Base-by-base conservation (phyloP, 2,797 vertebrate genomes). In the Channa striata region DNA sequence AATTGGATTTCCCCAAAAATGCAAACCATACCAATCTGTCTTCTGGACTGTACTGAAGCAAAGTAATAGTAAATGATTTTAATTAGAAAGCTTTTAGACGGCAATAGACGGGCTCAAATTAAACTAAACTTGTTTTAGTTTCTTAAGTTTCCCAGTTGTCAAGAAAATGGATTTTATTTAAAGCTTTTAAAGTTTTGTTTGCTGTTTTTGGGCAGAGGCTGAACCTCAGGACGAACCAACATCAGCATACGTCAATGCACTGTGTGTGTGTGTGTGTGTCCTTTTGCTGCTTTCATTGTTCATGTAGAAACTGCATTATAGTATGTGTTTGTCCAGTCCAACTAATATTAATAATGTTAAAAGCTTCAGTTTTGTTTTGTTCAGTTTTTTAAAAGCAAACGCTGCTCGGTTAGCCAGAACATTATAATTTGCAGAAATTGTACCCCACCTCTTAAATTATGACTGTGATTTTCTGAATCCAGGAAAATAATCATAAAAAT, bases 1-100 rank as follows among this genome's bases (percentile, higher is more conserved):
- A 50, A 68, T 61, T 82, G 34, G 64, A 86, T 68, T 68, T 33
- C 23, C 40, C 48, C 59, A 42, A 81, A 61, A 78, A 69, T 47
- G 37, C 42, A 33, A 59, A 59, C 44, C 14, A 10, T 0, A 51
- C 21, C 19, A 52, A 78, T 71, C 46, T 23, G 39, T 79, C 56
- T 52, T 3, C 10, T 39, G 10, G 49, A 39, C 57, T 52, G 40
- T 12, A 50, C 20, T 48, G 19, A 59, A 61, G 30, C 44, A 39
- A 52, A 77, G 65, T 68, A 51, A 54, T n/a, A 36, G 44, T 75
- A 52, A 81, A 77, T 43, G 36, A 47, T 77, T 69, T 72, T 58
- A 64, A 77, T 84, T 53, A 68, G 7, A 77, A 65, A 68, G n/a
- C 71, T 77, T 72, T 82, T 46, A 77, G 76, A 25, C 64, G 54